Evolutionary conservation across 1,140 invertebrate genomes (phyloP), one percentile per base, ranked within the genome.

Genomic region (Araneus ventricosus): DNA sequence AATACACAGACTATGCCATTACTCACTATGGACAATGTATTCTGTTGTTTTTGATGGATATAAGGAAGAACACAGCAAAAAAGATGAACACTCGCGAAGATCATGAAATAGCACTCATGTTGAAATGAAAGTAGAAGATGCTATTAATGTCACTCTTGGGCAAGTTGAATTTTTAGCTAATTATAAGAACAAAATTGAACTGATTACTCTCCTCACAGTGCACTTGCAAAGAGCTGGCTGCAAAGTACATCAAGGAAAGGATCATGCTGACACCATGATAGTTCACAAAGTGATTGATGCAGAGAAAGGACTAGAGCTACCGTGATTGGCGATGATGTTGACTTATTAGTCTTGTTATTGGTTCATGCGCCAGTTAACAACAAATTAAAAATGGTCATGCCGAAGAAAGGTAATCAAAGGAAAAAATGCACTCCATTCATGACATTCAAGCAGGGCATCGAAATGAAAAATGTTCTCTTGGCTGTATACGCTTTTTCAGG

Each of bases 211-310:
- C 75, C 75, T 5, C 6, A 63, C 5, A 63, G 61, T 63, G 61
- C 61, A 63, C 61, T 80, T 80, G 75, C 75, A 80, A 80, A 80
- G 70, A 24, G 75, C 20, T 80, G 75, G 75, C 30, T 80, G 75
- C 75, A n/a, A 14, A 80, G 75, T 80, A 24, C 24, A 80, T 80
- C 75, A 4, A 63, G 61, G 20, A 63, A 22, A 17, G n/a, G 61
- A n/a, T n/a, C 20, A 63, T 63, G 61, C 61, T 63, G 61, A 63
- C 2, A 17, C n/a, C 20, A 22, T 63, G n/a, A 63, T 63, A 63
- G 61, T 63, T 63, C n/a, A 22, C 20, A 63, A 17, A 63, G 6
- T 6, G 61, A 63, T 63, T 63, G 61, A 3, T 63, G 61, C 20
- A 63, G 5, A n/a, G n/a, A 24, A 61, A 61, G 59, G 59, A 14